These are phyloP conservation scores for Pomatostomus ruficeps DNA, from an alignment of 2,113 vertebrate species.

Conservation along the genomic window DNA sequence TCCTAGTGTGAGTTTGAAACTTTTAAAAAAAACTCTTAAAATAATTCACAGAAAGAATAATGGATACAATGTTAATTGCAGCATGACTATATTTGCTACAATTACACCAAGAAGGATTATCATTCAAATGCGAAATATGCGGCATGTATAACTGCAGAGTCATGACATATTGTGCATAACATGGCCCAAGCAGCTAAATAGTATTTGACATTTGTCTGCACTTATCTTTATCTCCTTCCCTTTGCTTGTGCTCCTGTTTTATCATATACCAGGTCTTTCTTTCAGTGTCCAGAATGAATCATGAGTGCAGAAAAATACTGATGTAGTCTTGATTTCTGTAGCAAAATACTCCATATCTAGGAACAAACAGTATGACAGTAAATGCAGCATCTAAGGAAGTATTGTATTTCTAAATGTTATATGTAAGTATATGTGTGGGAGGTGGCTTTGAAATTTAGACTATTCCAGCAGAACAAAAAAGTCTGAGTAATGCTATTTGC, in stretches of 20 bases:
- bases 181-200: not conserved
- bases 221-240: not conserved
- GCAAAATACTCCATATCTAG: not conserved
- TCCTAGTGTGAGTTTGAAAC: not conserved
- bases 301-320: not conserved
- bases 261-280: not conserved
- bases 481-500: conserved; percentile 18
- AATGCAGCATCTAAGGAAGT: conserved; percentile 1
- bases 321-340: not conserved
- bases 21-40: not conserved
- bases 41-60: not conserved
- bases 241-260: not conserved
- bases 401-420: conserved; percentile 39
- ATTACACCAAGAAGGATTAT: not conserved
- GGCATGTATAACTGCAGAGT: not conserved
- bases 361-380: not conserved
- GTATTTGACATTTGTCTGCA: not conserved
- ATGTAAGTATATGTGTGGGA: not conserved
- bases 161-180: not conserved
- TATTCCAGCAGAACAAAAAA: conserved; percentile 10
- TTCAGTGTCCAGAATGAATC: not conserved
- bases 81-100: not conserved
- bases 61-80: not conserved
- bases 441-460: conserved; percentile 31
- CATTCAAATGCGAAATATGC: not conserved